A percentile compares a stretch with the other conserved stretches of the same genome.
These are phyloP conservation scores for Ormia ochracea DNA, from an alignment of 2,888 invertebrate genomes.

Conservation along the genomic window DNA sequence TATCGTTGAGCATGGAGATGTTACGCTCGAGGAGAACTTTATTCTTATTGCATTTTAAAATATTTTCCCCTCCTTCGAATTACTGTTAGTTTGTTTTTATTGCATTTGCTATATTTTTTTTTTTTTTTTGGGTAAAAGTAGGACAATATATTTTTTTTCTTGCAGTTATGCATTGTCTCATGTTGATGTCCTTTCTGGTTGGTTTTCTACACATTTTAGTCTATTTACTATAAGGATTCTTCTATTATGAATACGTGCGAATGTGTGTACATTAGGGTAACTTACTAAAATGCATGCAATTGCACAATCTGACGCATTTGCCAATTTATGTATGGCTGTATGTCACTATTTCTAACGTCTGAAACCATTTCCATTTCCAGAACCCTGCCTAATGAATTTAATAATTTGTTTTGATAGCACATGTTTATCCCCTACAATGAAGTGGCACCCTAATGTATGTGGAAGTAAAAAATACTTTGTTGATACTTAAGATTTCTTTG, in stretches of 20 bases:
- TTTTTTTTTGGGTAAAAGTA: conserved; percentile 53
- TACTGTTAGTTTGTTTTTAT: conserved; percentile 43
- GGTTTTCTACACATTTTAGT: conserved; percentile 29
- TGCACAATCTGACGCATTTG: too few species aligned
- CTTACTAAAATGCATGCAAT: too few species aligned
- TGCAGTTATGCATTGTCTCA: conserved; percentile 1
- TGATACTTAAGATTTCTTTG: conserved; percentile 35
- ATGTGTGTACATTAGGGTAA: too few species aligned
- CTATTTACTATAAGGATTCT: conserved; percentile 55
- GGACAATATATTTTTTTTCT: conserved; percentile 60
- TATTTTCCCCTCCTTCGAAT: background rate
- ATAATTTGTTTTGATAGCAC: too few species aligned
- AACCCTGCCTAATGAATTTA: too few species aligned
- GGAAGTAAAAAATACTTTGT: conserved; percentile 15
- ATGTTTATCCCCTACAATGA: too few species aligned
- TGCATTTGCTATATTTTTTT: conserved; percentile 1
- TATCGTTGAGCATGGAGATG: background rate
- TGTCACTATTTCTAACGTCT: too few species aligned
- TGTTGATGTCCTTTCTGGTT: conserved; percentile 4
- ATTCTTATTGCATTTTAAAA: background rate
- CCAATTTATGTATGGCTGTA: too few species aligned
- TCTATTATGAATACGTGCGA: conserved; percentile 53
- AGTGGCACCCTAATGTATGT: too few species aligned
- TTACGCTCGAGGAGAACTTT: conserved; percentile 27
- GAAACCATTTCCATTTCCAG: too few species aligned